phyloP scores from a whole-genome alignment of 2,113 vertebrate genomes.

The Grallaria varia region DNA sequence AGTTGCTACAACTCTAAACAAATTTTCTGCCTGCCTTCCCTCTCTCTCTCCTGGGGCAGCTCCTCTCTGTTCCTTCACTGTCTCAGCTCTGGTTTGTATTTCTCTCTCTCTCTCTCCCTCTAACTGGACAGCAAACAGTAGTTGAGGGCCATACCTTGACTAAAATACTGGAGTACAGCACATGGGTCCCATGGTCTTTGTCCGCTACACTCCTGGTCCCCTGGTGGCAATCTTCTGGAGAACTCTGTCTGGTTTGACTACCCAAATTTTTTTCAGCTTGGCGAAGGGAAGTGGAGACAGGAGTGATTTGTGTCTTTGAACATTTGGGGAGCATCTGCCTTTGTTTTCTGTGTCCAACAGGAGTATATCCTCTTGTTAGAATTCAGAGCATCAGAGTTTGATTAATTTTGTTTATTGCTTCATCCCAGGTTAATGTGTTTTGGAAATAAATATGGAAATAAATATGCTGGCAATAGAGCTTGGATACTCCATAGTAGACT shows the following conservation, averaged over 20 bases:
- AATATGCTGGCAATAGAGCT: not conserved
- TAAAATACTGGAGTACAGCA: not conserved
- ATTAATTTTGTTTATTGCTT: conserved; percentile 3
- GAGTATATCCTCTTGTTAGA: not conserved
- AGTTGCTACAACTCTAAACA: not conserved
- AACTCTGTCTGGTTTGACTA: not conserved
- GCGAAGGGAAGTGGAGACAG: not conserved
- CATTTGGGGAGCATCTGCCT: not conserved
- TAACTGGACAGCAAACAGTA: not conserved
- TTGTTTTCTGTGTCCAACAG: not conserved
- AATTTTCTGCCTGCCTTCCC: not conserved
- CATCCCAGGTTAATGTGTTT: conserved; percentile 3
- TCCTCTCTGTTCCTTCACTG: not conserved
- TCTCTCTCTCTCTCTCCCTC: not conserved
- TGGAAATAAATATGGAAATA: conserved; percentile 11
- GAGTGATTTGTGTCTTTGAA: not conserved
- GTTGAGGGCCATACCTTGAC: not conserved
- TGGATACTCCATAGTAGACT: not conserved
- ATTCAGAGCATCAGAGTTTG: not conserved
- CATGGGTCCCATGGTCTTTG: not conserved
- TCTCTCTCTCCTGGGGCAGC: not conserved
- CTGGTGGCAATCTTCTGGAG: not conserved
- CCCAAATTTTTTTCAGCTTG: not conserved
- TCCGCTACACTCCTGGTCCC: not conserved
- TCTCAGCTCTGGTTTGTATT: not conserved